phyloP scores from a whole-genome alignment of 1,140 invertebrate species.

The Hyposmocoma kahamanoa region DNA sequence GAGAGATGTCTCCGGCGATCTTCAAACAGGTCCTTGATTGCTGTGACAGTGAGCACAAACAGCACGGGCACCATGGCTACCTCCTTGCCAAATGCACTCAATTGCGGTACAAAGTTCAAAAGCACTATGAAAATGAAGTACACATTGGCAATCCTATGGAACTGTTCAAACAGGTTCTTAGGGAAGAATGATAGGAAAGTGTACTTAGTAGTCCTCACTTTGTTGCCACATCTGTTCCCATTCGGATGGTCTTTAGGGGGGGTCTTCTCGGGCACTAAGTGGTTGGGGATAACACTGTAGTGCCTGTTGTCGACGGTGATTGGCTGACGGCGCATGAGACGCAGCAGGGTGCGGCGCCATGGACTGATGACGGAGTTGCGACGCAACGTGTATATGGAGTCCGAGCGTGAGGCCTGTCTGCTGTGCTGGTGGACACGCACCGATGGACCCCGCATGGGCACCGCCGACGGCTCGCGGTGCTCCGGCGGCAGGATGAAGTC shows the following conservation, averaged over 20 bases:
- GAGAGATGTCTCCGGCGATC: slow-evolving; percentile 91
- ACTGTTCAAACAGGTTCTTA: slow-evolving; percentile 98
- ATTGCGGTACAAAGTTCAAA: slow-evolving; percentile 94
- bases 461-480: slow-evolving; percentile 76
- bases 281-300: slow-evolving; percentile 86
- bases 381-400: slow-evolving; percentile 91
- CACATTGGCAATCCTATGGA: slow-evolving; percentile 97
- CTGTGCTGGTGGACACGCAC: slow-evolving; percentile 78
- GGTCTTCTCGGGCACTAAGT: slow-evolving; percentile 85
- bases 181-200: slow-evolving; percentile 95
- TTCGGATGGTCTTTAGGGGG: slow-evolving; percentile 89
- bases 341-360: slow-evolving; percentile 79
- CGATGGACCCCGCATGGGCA: slow-evolving; percentile 69
- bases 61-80: slow-evolving; percentile 95
- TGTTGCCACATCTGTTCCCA: slow-evolving; percentile 84
- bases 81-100: slow-evolving; percentile 97
- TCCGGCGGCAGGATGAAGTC: slow-evolving; percentile 90
- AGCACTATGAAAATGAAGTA: slow-evolving; percentile 98
- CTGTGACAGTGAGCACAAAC: slow-evolving; percentile 97
- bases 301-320: slow-evolving; percentile 80
- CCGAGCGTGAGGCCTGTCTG: slow-evolving; percentile 82
- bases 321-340: slow-evolving; percentile 75
- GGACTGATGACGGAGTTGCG: slow-evolving; percentile 79
- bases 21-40: slow-evolving; percentile 97
- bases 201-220: slow-evolving; percentile 96